A percentile compares a stretch with the other conserved stretches of the same genome.
These are phyloP conservation scores for Sebastes matsubarae DNA, from an alignment of 2,797 vertebrate species.

Conservation along the genomic window DNA sequence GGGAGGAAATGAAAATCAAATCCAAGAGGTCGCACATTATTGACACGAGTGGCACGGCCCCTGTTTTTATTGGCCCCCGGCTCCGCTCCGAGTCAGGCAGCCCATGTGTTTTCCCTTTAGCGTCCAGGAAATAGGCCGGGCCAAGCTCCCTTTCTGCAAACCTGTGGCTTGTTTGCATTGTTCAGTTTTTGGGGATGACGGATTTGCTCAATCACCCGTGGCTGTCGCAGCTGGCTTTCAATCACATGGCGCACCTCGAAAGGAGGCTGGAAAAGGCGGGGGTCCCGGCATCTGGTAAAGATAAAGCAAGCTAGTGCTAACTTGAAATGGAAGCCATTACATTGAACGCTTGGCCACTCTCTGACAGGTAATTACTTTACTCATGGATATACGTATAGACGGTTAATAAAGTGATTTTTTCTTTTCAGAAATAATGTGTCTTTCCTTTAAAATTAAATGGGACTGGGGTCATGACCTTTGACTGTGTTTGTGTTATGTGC, in stretches of 20 bases:
- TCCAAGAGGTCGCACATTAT: slow-evolving; percentile 69
- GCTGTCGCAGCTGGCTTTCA: slow-evolving; percentile 75
- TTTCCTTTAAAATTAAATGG: slow-evolving; percentile 15
- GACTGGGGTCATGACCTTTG: not conserved
- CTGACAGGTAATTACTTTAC: not conserved
- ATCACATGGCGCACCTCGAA: slow-evolving; percentile 51
- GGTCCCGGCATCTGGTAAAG: slow-evolving; percentile 65
- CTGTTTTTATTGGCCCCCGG: slow-evolving; percentile 70
- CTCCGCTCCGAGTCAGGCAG: slow-evolving; percentile 35
- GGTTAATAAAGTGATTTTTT: not conserved
- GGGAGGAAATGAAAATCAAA: slow-evolving; percentile 74
- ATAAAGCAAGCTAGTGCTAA: slow-evolving; percentile 61
- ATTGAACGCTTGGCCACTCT: slow-evolving; percentile 30
- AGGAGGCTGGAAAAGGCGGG: slow-evolving; percentile 10
- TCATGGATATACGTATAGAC: not conserved
- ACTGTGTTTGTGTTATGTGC: not conserved
- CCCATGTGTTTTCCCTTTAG: slow-evolving; percentile 77
- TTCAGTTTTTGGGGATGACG: slow-evolving; percentile 69
- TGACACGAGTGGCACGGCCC: slow-evolving; percentile 57
- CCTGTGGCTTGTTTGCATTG: slow-evolving; percentile 68
- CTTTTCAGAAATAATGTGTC: not conserved
- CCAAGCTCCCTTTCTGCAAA: slow-evolving; percentile 41
- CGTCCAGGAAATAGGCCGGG: slow-evolving; percentile 63
- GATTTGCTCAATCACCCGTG: slow-evolving; percentile 76
- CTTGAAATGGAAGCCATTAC: slow-evolving; percentile 69